Base-by-base conservation (phyloP, 1,140 invertebrate species). In the Bombus sylvicola region DNA sequence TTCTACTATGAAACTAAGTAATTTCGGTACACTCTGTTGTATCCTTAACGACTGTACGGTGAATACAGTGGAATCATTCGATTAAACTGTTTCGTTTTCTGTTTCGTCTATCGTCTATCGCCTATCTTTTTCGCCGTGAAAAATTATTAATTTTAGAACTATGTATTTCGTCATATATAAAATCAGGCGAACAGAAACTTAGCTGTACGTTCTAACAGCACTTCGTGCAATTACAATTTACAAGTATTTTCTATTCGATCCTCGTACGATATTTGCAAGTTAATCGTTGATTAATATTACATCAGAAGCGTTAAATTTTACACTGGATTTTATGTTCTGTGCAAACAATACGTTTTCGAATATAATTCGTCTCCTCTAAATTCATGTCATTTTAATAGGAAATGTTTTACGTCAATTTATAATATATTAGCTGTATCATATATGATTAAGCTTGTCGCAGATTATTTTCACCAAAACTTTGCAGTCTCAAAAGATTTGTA, bases 1-100 rank as follows among this genome's bases (percentile, higher is more conserved):
- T 85, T 62, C 77, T 57, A 57, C 43, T 59, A 74, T 41, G 18
- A 53, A 81, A 80, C 34, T 31, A 66, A 34, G 25, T 62, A 47
- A 72, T 79, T 84, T 75, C 53, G 62, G 39, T 74, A 10, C 13
- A 59, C 68, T 39, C 5, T 12, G 8, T 37, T 47, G n/a, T 41
- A 34, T 68, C 22, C 18, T 25, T 78, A 66, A 78, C 39, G 13
- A 28, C 53, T 76, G 1, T 59, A 28, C 34, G 25, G 8, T 2
- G n/a, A 28, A 5, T 8, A 12, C 9, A 31, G 18, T 47, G 5
- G 9, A 37, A 22, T 25, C 47, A 28, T 59, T 59, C 6, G 9
- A 53, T 12, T 8, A 25, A 53, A 53, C 18, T 4, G 10, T 53
- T 74, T 8, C n/a, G 12, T 47, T 31, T 18, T 28, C 25, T 2